phyloP scores from a whole-genome alignment of 1,140 invertebrate genomes.

The Penaeus chinensis region DNA sequence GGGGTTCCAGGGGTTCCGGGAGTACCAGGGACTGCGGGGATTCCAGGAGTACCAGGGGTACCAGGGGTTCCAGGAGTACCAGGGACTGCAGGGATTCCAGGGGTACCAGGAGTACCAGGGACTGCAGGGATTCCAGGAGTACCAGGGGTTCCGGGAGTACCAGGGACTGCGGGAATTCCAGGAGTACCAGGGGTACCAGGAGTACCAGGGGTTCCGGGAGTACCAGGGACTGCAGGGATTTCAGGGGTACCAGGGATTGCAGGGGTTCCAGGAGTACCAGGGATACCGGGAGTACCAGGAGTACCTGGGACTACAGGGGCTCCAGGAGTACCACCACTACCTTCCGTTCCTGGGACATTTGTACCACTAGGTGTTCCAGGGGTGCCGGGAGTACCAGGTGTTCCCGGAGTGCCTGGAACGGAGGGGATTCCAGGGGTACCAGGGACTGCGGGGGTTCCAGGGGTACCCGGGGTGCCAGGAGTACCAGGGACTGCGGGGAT shows the following conservation, averaged over 20 bases:
- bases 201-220: not conserved
- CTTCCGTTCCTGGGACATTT: slow-evolving; percentile 1
- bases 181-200: not conserved
- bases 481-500: no score
- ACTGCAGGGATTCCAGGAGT: not conserved
- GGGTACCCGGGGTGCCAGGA: not conserved
- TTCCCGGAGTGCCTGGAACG: no score
- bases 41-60: not conserved
- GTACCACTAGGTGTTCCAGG: not conserved
- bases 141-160: not conserved
- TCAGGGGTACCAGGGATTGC: not conserved
- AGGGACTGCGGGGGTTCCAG: not conserved
- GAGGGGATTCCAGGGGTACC: no score
- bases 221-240: not conserved
- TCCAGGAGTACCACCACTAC: not conserved
- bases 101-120: not conserved
- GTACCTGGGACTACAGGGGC: not conserved
- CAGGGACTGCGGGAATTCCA: not conserved
- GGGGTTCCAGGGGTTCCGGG: slow-evolving; percentile 2
- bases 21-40: not conserved
- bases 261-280: not conserved
- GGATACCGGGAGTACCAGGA: not conserved
- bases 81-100: not conserved
- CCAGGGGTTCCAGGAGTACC: not conserved
- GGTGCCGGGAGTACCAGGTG: not conserved